phyloP scores from a whole-genome alignment of 2,797 vertebrate species.

The Anisognathus igniventris region DNA sequence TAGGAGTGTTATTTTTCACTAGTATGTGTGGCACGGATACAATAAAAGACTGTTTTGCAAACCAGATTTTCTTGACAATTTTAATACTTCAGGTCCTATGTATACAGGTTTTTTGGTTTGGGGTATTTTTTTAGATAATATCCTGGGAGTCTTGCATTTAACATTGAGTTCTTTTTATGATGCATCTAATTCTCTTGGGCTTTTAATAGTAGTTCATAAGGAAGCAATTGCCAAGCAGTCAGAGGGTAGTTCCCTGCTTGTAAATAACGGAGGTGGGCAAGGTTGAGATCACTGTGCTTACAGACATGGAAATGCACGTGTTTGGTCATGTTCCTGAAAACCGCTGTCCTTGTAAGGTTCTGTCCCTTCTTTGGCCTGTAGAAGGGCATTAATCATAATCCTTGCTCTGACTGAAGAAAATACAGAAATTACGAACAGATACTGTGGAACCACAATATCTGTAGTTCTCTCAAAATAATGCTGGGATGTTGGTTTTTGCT shows the following conservation, averaged over 20 bases:
- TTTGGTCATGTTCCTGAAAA: neutral
- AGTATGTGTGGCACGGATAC: constrained; percentile 98
- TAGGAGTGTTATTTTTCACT: constrained; percentile 99
- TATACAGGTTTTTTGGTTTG: neutral
- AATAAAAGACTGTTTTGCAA: constrained; percentile 99
- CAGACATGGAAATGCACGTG: rapidly evolving
- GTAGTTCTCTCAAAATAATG: neutral
- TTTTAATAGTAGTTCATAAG: neutral
- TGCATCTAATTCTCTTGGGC: neutral
- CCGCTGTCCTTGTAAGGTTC: neutral
- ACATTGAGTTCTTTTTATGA: neutral
- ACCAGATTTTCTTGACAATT: constrained; percentile 70
- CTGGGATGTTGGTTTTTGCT: neutral
- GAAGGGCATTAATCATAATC: neutral
- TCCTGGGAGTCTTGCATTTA: neutral
- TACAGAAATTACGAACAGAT: neutral
- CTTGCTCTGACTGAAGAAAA: neutral
- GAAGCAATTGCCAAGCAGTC: neutral
- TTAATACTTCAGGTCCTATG: constrained; percentile 37
- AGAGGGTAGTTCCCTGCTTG: neutral
- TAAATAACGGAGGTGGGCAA: rapidly evolving
- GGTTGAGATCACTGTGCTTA: neutral
- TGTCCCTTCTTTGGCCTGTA: neutral
- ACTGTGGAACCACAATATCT: neutral
- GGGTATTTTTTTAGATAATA: neutral